phyloP scores from a whole-genome alignment of 2,888 invertebrate genomes.

The Ormia ochracea region DNA sequence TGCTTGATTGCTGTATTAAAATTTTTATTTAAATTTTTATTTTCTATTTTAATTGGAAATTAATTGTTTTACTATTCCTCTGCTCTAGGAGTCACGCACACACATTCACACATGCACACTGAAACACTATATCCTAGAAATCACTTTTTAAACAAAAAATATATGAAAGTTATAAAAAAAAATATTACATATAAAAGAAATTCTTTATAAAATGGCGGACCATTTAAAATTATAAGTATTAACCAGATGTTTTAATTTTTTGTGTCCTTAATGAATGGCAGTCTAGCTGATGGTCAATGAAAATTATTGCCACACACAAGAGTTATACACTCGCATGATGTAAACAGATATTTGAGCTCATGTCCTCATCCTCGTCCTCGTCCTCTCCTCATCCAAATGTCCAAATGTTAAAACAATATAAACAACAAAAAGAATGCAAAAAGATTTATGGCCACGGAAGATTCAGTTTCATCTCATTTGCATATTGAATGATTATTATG shows the following conservation, averaged over 20 bases:
- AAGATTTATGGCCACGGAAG: constrained; percentile 55
- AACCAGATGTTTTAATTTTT: constrained; percentile 21
- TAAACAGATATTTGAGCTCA: neutral
- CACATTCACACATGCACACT: too few relatives aligned
- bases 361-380: constrained; percentile 19
- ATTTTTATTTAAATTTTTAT: too few relatives aligned
- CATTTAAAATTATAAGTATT: constrained; percentile 16
- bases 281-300: neutral
- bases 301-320: neutral
- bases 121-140: too few relatives aligned
- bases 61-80: too few relatives aligned
- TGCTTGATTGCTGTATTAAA: too few relatives aligned
- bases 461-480: constrained; percentile 52
- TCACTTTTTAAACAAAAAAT: too few relatives aligned
- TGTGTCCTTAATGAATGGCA: neutral
- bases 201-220: neutral
- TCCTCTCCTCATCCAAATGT: constrained; percentile 4
- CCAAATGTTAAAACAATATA: neutral
- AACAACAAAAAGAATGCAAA: neutral
- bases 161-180: constrained; percentile 24
- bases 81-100: too few relatives aligned
- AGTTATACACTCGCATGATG: neutral
- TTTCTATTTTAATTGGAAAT: too few relatives aligned
- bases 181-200: too few relatives aligned
- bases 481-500: constrained; percentile 46